Conservation (phyloP, 2,797 vertebrate species). For the Falco berigora region DNA sequence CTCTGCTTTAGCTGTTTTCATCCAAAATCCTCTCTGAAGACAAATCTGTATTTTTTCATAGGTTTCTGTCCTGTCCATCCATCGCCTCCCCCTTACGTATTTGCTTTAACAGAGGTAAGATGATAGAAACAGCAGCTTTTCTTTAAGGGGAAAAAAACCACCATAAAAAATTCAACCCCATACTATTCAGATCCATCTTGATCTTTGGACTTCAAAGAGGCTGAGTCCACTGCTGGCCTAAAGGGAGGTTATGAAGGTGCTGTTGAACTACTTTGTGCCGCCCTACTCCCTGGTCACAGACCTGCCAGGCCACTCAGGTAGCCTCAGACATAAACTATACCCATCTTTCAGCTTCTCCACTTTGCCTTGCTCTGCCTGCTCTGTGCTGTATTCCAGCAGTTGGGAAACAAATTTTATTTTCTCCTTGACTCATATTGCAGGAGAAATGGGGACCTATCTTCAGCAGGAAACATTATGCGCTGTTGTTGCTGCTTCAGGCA, state of each 20-base stretch:
- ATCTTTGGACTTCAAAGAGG: background rate
- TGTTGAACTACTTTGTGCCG: background rate
- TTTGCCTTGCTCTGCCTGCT: background rate
- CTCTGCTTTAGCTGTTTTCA: background rate
- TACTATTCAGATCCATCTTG: background rate
- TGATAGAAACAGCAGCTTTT: background rate
- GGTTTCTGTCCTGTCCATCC: background rate
- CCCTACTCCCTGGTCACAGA: background rate
- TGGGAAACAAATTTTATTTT: background rate
- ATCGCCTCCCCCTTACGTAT: background rate
- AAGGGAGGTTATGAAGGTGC: background rate
- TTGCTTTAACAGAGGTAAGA: background rate
- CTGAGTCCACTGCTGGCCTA: background rate
- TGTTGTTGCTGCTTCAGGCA: background rate
- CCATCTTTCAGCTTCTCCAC: background rate
- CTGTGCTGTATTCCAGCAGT: background rate
- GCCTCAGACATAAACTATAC: background rate
- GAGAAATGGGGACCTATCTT: background rate
- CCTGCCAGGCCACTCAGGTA: background rate
- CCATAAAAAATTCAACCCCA: background rate
- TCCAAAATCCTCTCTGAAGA: background rate
- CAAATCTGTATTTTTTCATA: background rate
- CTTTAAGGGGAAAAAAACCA: background rate
- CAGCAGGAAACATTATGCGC: background rate
- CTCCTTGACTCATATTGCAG: background rate